Conservation (phyloP, 2,888 invertebrate species). For the Nasonia oneida region DNA sequence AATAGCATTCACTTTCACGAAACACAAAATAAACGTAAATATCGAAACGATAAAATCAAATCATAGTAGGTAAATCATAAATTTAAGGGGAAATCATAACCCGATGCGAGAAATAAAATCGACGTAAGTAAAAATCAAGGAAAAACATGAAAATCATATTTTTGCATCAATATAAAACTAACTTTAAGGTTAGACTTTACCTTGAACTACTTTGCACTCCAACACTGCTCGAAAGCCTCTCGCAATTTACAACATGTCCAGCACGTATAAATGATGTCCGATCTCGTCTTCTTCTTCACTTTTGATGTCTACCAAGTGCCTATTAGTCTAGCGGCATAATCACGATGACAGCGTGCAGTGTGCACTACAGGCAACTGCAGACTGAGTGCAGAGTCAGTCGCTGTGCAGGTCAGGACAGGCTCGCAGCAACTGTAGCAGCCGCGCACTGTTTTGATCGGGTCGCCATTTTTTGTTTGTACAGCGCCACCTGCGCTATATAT, state of each 20-base stretch:
- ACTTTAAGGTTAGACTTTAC: not conserved
- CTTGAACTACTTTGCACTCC: not conserved
- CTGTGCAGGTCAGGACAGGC: too few relatives aligned
- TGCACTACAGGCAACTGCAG: too few relatives aligned
- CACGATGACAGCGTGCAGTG: too few relatives aligned
- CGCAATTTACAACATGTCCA: not conserved
- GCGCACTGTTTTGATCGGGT: too few relatives aligned
- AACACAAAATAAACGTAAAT: slow-evolving; percentile 10
- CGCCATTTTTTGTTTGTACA: too few relatives aligned
- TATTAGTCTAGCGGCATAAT: too few relatives aligned
- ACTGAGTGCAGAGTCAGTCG: too few relatives aligned
- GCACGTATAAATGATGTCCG: too few relatives aligned
- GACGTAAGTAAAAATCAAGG: not conserved
- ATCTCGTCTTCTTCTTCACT: too few relatives aligned
- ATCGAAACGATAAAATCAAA: not conserved
- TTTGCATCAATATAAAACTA: not conserved
- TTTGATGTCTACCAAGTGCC: too few relatives aligned
- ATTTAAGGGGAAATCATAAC: not conserved
- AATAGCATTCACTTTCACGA: slow-evolving; percentile 6
- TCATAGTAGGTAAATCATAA: not conserved
- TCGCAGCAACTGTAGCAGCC: too few relatives aligned
- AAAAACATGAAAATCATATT: not conserved
- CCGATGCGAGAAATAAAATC: not conserved
- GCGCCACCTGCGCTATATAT: too few relatives aligned
- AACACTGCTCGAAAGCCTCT: not conserved